These are phyloP conservation scores for Dyspetes luteomarginatus DNA, from an alignment of 2,888 invertebrate species.

Conservation along the genomic window DNA sequence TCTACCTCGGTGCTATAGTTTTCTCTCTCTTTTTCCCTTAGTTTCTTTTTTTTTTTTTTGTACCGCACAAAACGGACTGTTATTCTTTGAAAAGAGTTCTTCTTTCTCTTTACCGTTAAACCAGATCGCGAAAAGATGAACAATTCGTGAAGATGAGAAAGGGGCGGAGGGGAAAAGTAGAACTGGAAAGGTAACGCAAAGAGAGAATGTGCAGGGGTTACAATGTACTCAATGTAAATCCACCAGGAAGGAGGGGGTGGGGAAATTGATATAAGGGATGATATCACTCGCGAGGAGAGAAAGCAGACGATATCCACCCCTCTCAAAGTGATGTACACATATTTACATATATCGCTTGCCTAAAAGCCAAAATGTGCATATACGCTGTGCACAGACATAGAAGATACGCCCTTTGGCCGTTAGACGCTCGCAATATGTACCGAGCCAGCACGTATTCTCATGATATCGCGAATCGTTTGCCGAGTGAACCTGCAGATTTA, in stretches of 20 bases:
- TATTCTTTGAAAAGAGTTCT: neutral
- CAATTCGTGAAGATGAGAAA: neutral
- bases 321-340: neutral
- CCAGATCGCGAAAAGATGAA: neutral
- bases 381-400: too few relatives aligned
- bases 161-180: neutral
- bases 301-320: neutral
- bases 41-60: neutral
- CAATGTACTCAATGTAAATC: constrained; percentile 14
- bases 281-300: neutral
- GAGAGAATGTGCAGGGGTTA: neutral
- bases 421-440: neutral
- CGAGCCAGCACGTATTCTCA: constrained; percentile 4
- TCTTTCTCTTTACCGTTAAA: neutral
- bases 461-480: constrained; percentile 51
- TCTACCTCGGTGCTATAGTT: neutral
- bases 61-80: neutral
- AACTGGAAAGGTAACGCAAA: neutral
- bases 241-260: neutral
- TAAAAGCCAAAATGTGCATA: too few relatives aligned
- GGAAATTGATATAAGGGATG: constrained; percentile 8
- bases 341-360: neutral
- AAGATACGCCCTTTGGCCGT: too few relatives aligned
- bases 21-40: constrained; percentile 26
- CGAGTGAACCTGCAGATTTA: constrained; percentile 40